Conservation (phyloP, 2,888 invertebrate genomes). For the Tachina fera region DNA sequence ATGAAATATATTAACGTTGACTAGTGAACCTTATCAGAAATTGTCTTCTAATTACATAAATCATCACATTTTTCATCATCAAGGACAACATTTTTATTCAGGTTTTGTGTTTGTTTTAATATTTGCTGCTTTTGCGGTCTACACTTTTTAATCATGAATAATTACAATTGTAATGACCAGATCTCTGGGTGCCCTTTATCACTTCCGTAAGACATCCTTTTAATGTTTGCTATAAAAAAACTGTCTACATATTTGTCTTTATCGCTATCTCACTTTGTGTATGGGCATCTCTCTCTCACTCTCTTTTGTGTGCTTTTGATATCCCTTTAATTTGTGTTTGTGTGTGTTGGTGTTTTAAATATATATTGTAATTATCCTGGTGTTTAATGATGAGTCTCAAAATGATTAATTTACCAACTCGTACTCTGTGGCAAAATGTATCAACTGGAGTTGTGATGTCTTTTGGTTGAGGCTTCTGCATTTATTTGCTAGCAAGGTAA, state of each 20-base stretch:
- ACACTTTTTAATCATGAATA: slow-evolving; percentile 64
- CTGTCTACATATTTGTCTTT: background rate
- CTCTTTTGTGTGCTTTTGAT: background rate
- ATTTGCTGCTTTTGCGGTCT: slow-evolving; percentile 47
- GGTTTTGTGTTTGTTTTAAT: background rate
- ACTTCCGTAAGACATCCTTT: slow-evolving; percentile 41
- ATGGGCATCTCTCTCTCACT: background rate
- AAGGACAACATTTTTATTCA: slow-evolving; percentile 46
- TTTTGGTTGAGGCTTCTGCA: background rate
- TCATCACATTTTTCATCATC: slow-evolving; percentile 68
- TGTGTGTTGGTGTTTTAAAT: background rate
- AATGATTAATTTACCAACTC: slow-evolving; percentile 63
- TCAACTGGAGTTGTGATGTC: slow-evolving; percentile 4
- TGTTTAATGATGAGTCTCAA: slow-evolving; percentile 59
- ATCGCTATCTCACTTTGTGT: background rate
- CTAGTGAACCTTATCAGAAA: slow-evolving; percentile 32
- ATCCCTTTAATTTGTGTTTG: background rate
- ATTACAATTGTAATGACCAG: slow-evolving; percentile 59
- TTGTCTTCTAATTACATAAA: slow-evolving; percentile 59
- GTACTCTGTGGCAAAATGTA: slow-evolving; percentile 9
- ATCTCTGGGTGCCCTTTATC: slow-evolving; percentile 31
- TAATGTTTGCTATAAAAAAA: slow-evolving; percentile 15
- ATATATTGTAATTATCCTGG: slow-evolving; percentile 56
- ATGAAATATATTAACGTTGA: slow-evolving; percentile 35
- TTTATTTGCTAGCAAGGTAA: slow-evolving; percentile 1